Evolutionary conservation across 2,888 invertebrate genomes (phyloP).

Genomic region (Dorcus hopei): DNA sequence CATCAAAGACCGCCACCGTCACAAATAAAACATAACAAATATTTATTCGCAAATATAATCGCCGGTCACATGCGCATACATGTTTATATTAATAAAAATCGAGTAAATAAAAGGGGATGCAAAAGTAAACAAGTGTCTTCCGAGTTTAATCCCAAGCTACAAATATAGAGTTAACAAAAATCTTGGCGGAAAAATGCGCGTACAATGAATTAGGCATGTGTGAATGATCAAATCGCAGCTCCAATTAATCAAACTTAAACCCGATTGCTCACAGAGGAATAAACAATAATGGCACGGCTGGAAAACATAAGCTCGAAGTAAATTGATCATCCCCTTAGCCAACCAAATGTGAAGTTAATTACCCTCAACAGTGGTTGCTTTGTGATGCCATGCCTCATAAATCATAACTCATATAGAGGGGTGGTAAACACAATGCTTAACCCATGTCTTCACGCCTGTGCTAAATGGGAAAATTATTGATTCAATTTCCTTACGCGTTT

Average conservation of each 20-base stretch:
- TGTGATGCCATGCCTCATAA: slow-evolving; percentile 45
- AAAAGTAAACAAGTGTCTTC: too few species aligned
- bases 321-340: slow-evolving; percentile 16
- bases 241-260: too few species aligned
- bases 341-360: slow-evolving; percentile 45
- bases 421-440: slow-evolving; percentile 27
- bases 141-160: too few species aligned
- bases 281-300: neutral
- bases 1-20: slow-evolving; percentile 39
- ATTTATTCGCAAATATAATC: slow-evolving; percentile 34
- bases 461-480: slow-evolving; percentile 14
- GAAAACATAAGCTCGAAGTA: slow-evolving; percentile 10
- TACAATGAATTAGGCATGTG: too few species aligned
- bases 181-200: too few species aligned
- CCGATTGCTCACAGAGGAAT: too few species aligned
- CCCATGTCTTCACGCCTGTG: slow-evolving; percentile 30
- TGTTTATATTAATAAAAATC: slow-evolving; percentile 13
- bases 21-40: slow-evolving; percentile 43
- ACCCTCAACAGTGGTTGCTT: slow-evolving; percentile 48
- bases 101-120: too few species aligned
- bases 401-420: slow-evolving; percentile 46
- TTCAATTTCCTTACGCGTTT: neutral
- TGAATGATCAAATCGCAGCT: too few species aligned
- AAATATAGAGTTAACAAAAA: too few species aligned
- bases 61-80: slow-evolving; percentile 23